Evolutionary conservation across 2,113 vertebrate genomes (phyloP).

Genomic region (Jacana jacana): DNA sequence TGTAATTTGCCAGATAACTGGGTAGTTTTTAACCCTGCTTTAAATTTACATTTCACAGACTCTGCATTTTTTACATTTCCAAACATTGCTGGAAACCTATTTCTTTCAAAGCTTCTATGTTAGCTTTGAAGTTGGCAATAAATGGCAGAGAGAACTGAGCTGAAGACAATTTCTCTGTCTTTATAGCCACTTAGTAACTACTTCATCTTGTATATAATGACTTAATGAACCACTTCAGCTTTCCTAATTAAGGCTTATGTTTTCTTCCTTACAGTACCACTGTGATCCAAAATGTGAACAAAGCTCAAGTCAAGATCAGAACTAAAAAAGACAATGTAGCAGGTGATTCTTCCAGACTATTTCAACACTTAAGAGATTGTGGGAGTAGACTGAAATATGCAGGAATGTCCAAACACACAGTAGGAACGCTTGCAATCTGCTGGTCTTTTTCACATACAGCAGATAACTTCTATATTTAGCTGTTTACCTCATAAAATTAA

Average conservation of each 20-base stretch:
- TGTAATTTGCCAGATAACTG: not conserved
- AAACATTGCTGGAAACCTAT: not conserved
- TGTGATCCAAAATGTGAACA: conserved; percentile 98
- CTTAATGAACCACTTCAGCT: not conserved
- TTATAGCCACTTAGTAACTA: not conserved
- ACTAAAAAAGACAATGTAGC: conserved; percentile 98
- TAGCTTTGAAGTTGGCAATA: not conserved
- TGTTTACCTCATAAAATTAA: not conserved
- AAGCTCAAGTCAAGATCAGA: conserved; percentile 96
- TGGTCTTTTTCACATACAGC: not conserved
- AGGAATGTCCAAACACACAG: not conserved
- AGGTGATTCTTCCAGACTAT: conserved; percentile 75
- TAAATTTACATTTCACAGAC: not conserved
- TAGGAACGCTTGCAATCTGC: not conserved
- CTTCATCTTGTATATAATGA: not conserved
- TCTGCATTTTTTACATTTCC: not conserved
- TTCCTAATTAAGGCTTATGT: not conserved
- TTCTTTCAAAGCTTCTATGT: not conserved
- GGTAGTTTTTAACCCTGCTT: not conserved
- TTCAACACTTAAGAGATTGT: not conserved
- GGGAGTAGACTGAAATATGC: not conserved
- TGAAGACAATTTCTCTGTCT: not conserved
- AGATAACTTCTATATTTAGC: not conserved
- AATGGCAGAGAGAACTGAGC: not conserved
- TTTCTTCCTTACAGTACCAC: conserved; percentile 84